phyloP scores from a whole-genome alignment of 1,140 invertebrate genomes.

The Pseudomyrmex dendroicus region DNA sequence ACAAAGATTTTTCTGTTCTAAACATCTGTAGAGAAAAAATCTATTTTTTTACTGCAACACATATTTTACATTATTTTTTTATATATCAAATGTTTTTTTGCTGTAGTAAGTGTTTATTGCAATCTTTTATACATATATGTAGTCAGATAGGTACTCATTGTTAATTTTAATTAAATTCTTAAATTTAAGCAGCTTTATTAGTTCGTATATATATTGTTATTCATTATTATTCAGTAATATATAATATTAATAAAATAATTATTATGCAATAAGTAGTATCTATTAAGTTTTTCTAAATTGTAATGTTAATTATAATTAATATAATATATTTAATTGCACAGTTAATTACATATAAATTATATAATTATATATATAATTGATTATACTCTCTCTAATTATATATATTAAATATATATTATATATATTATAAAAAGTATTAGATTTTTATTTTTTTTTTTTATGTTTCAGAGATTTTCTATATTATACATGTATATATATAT shows the following conservation, averaged over 20 bases:
- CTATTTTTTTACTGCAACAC: conserved; percentile 14
- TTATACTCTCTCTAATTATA: conserved; percentile 13
- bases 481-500: conserved; percentile 11
- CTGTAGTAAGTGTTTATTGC: conserved; percentile 1
- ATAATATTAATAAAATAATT: too few species aligned
- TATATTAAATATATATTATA: conserved; percentile 16
- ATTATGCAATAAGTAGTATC: too few species aligned
- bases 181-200: conserved; percentile 29
- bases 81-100: conserved; percentile 18
- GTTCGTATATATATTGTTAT: conserved; percentile 4
- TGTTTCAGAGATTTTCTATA: not conserved
- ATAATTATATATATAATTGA: too few species aligned
- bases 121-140: conserved; percentile 6
- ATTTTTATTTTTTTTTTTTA: conserved; percentile 34
- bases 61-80: conserved; percentile 19
- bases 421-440: conserved; percentile 40
- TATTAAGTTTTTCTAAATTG: too few species aligned
- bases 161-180: conserved; percentile 15
- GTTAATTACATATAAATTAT: too few species aligned
- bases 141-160: not conserved
- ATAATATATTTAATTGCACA: too few species aligned
- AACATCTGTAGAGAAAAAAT: not conserved
- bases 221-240: too few species aligned
- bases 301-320: too few species aligned
- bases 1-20: not conserved